A percentile compares a stretch with the other conserved stretches of the same genome.
Evolutionary conservation across 30 jellyfish, hydroid and myxozoan genomes (phyloP).

Genomic region (Cassiopea xamachana): DNA sequence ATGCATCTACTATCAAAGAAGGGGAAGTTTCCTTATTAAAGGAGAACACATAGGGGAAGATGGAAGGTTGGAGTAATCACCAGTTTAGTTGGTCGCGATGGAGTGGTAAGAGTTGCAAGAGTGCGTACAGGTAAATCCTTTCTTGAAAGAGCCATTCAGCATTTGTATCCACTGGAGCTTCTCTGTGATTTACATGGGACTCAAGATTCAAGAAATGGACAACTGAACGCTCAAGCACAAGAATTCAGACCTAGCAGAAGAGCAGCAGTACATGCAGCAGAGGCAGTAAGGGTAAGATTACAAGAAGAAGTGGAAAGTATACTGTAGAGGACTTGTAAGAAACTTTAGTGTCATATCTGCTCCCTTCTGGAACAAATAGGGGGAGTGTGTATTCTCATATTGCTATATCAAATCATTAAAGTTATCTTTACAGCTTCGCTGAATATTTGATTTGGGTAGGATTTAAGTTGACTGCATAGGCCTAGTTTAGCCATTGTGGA

Average conservation of each 20-base stretch:
- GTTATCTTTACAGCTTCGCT: too few relatives aligned
- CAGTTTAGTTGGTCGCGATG: conserved; percentile 1
- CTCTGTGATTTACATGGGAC: neutral
- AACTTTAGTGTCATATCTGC: neutral
- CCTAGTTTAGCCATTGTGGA: too few relatives aligned
- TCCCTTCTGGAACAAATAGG: conserved; percentile 10
- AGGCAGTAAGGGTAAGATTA: neutral
- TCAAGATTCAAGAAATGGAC: neutral
- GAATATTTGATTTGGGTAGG: too few relatives aligned
- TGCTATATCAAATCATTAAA: too few relatives aligned
- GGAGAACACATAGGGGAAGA: conserved; percentile 17
- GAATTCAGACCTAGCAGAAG: neutral
- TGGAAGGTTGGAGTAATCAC: conserved; percentile 49
- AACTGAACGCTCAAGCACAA: conserved; percentile 1
- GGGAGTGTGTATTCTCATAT: neutral
- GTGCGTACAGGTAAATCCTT: conserved; percentile 13
- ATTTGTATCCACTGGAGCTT: neutral
- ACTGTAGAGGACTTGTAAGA: neutral
- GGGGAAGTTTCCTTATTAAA: conserved; percentile 17
- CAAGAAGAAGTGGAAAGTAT: neutral
- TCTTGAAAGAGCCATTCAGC: conserved; percentile 30
- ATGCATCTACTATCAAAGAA: neutral
- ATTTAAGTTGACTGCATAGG: too few relatives aligned
- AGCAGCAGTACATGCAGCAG: conserved; percentile 1
- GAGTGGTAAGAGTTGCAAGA: conserved; percentile 22